Percentiles rank a stretch among this genome's conserved stretches.
These are phyloP conservation scores for Resseliella maxima DNA, from an alignment of 2,888 invertebrate genomes.

Conservation along the genomic window DNA sequence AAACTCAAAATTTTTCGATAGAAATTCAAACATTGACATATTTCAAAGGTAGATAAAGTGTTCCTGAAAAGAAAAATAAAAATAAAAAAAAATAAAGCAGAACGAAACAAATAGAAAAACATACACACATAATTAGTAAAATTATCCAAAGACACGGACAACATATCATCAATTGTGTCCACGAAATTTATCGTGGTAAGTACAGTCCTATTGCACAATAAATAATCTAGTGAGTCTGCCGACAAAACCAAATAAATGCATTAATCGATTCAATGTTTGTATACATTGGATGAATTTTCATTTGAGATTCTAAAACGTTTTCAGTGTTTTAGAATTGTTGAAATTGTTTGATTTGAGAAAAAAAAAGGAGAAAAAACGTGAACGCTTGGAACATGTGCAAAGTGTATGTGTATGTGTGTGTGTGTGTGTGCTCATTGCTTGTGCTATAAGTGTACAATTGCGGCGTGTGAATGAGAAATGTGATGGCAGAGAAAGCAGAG, in stretches of 20 bases:
- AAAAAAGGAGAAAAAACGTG: no score
- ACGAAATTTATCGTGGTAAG: neutral
- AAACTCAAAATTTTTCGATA: no score
- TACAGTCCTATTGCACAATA: neutral
- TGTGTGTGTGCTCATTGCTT: no score
- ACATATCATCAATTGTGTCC: slow-evolving; percentile 48
- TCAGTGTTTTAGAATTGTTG: no score
- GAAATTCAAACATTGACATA: no score
- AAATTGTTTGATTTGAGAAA: neutral
- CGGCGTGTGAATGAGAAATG: no score
- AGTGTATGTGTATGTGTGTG: no score
- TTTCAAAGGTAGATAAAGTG: no score
- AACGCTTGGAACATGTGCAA: no score
- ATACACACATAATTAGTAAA: neutral
- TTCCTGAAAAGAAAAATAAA: neutral
- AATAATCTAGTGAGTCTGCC: neutral
- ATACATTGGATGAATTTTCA: no score
- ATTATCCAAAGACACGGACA: slow-evolving; percentile 13
- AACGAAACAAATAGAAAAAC: neutral
- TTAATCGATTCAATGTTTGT: slow-evolving; percentile 9
- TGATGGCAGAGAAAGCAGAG: no score
- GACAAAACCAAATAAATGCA: neutral
- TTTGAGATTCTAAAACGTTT: neutral
- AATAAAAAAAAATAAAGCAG: neutral
- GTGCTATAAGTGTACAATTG: no score